A percentile compares a stretch with the other conserved stretches of the same genome.
These are phyloP conservation scores for Etheostoma perlongum DNA, from an alignment of 2,797 vertebrate species.

Conservation along the genomic window DNA sequence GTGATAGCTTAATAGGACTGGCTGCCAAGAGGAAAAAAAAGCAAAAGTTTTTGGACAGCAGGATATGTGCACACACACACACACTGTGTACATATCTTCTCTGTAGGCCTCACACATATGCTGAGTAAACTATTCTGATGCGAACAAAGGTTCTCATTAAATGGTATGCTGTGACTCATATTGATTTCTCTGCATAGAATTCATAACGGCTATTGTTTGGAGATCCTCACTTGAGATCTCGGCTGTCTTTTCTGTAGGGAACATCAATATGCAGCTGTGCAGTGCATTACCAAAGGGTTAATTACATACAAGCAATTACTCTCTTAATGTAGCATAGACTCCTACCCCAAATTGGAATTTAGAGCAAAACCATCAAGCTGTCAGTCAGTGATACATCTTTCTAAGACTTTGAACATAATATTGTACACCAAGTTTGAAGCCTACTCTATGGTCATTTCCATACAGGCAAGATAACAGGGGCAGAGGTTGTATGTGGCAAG, in stretches of 20 bases:
- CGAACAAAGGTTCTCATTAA: constrained; percentile 79
- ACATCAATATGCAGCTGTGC: constrained; percentile 68
- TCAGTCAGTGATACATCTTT: constrained; percentile 51
- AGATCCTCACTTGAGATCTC: constrained; percentile 63
- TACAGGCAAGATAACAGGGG: constrained; percentile 24
- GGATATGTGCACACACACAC: not conserved
- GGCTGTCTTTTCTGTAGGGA: constrained; percentile 57
- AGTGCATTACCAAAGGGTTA: constrained; percentile 72
- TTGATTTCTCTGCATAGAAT: constrained; percentile 74
- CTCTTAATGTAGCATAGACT: constrained; percentile 59
- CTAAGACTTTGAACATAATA: constrained; percentile 31
- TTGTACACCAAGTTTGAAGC: constrained; percentile 8
- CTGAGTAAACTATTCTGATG: constrained; percentile 68
- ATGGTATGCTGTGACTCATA: constrained; percentile 63
- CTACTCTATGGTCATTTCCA: constrained; percentile 18
- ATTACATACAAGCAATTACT: constrained; percentile 77
- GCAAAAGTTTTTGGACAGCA: constrained; percentile 33
- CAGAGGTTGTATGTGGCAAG: not conserved
- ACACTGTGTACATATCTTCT: constrained; percentile 21
- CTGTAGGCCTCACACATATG: constrained; percentile 48
- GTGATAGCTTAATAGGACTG: constrained; percentile 60
- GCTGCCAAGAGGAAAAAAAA: constrained; percentile 53
- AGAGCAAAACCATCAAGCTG: constrained; percentile 46
- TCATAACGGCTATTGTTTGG: constrained; percentile 71
- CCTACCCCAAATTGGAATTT: constrained; percentile 57